Evolutionary conservation across 2,113 vertebrate species (phyloP).

Genomic region (Ceratotherium simum): DNA sequence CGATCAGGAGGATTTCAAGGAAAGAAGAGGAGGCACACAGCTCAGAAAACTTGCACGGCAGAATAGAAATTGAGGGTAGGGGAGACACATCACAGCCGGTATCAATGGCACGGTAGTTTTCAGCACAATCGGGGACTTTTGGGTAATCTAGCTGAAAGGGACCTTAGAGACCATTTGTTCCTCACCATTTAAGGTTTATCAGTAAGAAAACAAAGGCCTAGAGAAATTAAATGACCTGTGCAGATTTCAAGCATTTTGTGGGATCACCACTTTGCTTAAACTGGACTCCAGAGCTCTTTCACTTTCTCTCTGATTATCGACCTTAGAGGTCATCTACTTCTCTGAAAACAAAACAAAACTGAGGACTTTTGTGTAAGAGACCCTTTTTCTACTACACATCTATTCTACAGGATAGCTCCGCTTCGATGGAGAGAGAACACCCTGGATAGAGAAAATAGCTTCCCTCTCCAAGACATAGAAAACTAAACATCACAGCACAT

Average conservation of each 20-base stretch:
- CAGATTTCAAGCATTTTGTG: background rate
- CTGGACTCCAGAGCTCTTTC: background rate
- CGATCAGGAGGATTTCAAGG: background rate
- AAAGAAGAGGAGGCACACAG: too few relatives aligned
- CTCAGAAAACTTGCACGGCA: accelerated
- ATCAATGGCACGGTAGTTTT: too few relatives aligned
- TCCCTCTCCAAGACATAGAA: background rate
- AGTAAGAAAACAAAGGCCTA: background rate
- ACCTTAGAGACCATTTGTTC: background rate
- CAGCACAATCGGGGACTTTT: background rate
- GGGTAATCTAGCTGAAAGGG: background rate
- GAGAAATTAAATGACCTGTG: background rate
- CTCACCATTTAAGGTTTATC: background rate
- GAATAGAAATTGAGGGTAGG: background rate
- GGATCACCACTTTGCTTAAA: background rate
- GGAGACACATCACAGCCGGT: background rate
- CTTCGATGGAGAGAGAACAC: background rate
- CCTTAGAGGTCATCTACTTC: background rate
- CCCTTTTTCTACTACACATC: background rate
- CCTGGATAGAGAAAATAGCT: background rate
- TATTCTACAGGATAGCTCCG: background rate
- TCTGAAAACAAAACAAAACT: background rate
- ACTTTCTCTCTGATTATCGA: background rate
- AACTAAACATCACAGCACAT: background rate
- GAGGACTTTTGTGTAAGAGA: background rate